Evolutionary conservation across 2,797 vertebrate genomes (phyloP), one percentile per base, ranked within the genome.

Genomic region (Babyrousa celebensis): DNA sequence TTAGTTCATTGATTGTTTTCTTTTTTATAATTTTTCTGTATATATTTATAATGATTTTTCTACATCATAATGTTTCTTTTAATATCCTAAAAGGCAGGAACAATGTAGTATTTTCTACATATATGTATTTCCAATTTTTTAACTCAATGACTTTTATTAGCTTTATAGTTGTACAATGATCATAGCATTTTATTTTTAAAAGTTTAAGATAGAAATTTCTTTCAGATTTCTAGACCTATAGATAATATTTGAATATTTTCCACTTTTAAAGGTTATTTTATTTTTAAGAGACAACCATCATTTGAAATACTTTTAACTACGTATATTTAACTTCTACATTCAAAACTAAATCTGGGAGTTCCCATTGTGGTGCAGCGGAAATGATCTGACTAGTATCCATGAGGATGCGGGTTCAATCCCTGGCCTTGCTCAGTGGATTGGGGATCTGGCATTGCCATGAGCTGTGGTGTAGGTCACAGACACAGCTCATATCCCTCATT

Each of bases 341-440:
- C 25, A 95, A 95, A 91, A 78, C n/a, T 77, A 91, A 93, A 58
- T 91, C n/a, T 71, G 52, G 4, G 43, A 48, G 9, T 48, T 48
- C 43, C 43, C 43, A 48, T 48, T 48, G 43, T 48, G 43, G 43
- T 48, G 43, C 43, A 48, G 43, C 5, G 9, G 43, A 48, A 48
- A 48, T 48, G 43, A 48, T 48, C 43, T 48, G 43, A 48, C 43
- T 48, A 48, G 43, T 48, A 48, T 48, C 43, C 43, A 48, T 48
- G 43, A 48, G 6, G 43, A 48, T 48, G 43, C 43, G 9, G 43
- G 9, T 48, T 48, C 43, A 48, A 48, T 48, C 43, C 43, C 9
- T 48, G 43, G 43, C 43, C 43, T 48, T 48, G 43, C 43, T 48
- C 43, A 48, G 43, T 48, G 43, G 43, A 10, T 48, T 48, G 43